Evolutionary conservation across 2,797 vertebrate genomes (phyloP).

Genomic region (Picus viridis): DNA sequence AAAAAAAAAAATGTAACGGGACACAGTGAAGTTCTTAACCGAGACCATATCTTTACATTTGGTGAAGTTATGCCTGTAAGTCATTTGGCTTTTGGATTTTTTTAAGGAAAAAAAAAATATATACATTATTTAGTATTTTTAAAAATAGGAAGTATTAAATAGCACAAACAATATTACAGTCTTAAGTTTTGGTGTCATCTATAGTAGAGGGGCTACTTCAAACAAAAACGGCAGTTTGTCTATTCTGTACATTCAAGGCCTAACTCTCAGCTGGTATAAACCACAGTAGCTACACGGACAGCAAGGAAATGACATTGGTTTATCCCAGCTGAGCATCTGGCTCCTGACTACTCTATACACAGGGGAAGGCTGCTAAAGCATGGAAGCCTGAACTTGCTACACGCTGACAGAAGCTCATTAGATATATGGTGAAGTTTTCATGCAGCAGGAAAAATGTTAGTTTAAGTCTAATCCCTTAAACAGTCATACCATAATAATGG

Average conservation of each 20-base stretch:
- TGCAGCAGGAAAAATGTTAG: conserved; percentile 62
- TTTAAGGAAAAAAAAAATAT: conserved; percentile 73
- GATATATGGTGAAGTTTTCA: conserved; percentile 19
- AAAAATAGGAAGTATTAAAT: conserved; percentile 79
- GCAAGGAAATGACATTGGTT: neutral
- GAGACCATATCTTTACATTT: conserved; percentile 80
- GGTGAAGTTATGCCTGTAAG: conserved; percentile 80
- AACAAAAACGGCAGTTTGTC: conserved; percentile 37
- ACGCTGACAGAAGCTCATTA: conserved; percentile 37
- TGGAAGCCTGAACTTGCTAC: neutral
- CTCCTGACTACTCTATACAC: conserved; percentile 27
- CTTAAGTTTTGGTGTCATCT: conserved; percentile 71
- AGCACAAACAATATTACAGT: conserved; percentile 75
- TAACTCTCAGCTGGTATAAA: conserved; percentile 25
- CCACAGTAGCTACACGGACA: neutral
- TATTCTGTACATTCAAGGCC: conserved; percentile 46
- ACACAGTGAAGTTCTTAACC: conserved; percentile 54
- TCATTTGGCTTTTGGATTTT: conserved; percentile 60
- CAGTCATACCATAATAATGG: conserved; percentile 62
- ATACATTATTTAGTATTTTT: conserved; percentile 76
- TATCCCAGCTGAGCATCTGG: conserved; percentile 13
- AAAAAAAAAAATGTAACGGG: conserved; percentile 10
- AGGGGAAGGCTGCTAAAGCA: neutral
- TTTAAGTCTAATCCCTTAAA: conserved; percentile 72
- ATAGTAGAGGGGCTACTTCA: conserved; percentile 48